Conservation (phyloP, 2,113 vertebrate species). For the Jaculus jaculus region DNA sequence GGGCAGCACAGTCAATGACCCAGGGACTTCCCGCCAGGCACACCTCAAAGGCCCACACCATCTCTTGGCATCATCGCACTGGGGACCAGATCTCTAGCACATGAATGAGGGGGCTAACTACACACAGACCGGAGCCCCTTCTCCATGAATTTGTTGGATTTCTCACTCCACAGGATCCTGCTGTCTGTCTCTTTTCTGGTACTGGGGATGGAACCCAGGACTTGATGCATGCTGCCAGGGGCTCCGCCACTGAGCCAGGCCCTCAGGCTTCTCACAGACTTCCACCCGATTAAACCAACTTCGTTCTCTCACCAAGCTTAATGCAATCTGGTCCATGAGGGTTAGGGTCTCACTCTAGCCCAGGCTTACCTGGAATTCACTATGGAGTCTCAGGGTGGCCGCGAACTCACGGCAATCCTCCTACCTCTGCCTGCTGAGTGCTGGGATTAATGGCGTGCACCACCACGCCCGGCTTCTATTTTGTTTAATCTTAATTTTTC, state of each 20-base stretch:
- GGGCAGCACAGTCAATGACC: not conserved
- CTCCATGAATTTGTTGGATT: not conserved
- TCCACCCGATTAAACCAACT: not conserved
- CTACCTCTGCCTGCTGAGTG: too few species aligned
- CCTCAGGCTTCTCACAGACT: accelerated
- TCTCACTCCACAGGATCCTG: not conserved
- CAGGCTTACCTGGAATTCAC: too few species aligned
- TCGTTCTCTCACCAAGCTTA: not conserved
- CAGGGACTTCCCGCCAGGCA: not conserved
- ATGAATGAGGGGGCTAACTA: not conserved
- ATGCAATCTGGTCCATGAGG: not conserved
- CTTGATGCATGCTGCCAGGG: not conserved
- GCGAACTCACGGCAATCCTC: too few species aligned
- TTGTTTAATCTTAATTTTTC: not conserved
- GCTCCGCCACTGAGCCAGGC: not conserved
- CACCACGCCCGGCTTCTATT: not conserved
- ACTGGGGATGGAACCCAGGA: not conserved
- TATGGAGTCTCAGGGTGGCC: too few species aligned
- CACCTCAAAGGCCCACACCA: not conserved
- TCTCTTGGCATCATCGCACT: not conserved
- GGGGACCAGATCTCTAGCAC: not conserved
- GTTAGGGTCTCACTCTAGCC: too few species aligned
- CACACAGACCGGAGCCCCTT: not conserved
- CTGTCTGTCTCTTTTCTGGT: not conserved
- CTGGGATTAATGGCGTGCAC: too few species aligned